Base-by-base conservation (phyloP, 2,113 vertebrate genomes). In the Dipodomys ordii region DNA sequence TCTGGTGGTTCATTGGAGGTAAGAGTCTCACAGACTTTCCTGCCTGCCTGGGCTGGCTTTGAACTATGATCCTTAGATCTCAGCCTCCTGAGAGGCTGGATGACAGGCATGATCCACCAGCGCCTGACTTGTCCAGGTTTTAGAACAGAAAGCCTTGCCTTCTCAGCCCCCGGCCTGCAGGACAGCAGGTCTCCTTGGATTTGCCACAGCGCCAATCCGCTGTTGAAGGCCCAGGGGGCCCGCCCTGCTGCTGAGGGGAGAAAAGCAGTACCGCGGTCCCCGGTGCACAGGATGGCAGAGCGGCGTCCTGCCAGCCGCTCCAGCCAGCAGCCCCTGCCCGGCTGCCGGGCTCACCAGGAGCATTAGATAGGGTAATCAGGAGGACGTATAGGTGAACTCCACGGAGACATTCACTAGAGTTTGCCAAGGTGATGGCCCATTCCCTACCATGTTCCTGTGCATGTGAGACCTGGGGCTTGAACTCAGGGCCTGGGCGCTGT, bases 221-320 rank as follows among this genome's bases (percentile, higher is more conserved):
- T n/a, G 3, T 10, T 60, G n/a, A 16, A 18, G 20, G 20, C 30
- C 10, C 25, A 27, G 0, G 0, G 1, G 16, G 18, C 53, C 64
- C 2, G 0, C 22, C 32, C 3, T 7, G 30, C 32, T 28, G 57
- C 65, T 0, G 0, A 22, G 7, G 2, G 46, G 77, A 0, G 18
- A 39, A 11, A 7, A 1, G 35, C 49, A 19, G 13, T 1, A 9
- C 39, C 49, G 0, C 71, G 5, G 39, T 5, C 22, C 3, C 4
- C 35, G 0, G 0, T 30, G 28, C 27, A 0, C 0, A n/a, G 1
- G 2, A n/a, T 0, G 12, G 39, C 7, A 3, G 7, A 27, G 18
- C 15, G 65, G 15, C 15, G 0, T 10, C 27, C 57, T 1, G 15
- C 44, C 35, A 15, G 39, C 19, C 12, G 4, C 9, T 0, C 1